A percentile compares a stretch with the other conserved stretches of the same genome.
phyloP scores from a whole-genome alignment of 1,140 invertebrate species.

The Geopemphigus sp. region DNA sequence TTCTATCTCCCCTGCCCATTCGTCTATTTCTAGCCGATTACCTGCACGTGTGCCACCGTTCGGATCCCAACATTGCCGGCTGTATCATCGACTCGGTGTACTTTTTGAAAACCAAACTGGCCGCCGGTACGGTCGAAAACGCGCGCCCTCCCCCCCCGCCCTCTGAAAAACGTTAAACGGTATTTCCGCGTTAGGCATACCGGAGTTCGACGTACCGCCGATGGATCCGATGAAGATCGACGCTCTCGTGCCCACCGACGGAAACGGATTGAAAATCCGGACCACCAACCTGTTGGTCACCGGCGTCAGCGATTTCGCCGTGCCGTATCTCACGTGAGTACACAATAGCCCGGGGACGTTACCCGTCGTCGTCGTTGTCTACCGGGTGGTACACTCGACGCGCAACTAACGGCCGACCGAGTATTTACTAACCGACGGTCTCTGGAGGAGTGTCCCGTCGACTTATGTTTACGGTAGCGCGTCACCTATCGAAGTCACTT shows the following conservation, averaged over 20 bases:
- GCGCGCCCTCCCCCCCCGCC: too few species aligned
- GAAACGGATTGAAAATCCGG: slow-evolving; percentile 60
- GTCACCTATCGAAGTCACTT: too few species aligned
- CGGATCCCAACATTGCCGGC: slow-evolving; percentile 63
- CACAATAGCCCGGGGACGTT: too few species aligned
- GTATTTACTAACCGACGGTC: too few species aligned
- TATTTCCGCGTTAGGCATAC: slow-evolving; percentile 52
- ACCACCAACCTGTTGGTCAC: slow-evolving; percentile 63
- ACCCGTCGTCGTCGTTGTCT: too few species aligned
- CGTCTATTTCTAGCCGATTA: slow-evolving; percentile 60
- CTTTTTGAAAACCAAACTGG: slow-evolving; percentile 61
- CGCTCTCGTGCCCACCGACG: slow-evolving; percentile 62
- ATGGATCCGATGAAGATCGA: slow-evolving; percentile 59
- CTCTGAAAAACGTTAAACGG: too few species aligned
- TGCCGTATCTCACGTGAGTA: slow-evolving; percentile 61
- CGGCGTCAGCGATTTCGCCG: slow-evolving; percentile 63
- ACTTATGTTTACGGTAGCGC: too few species aligned
- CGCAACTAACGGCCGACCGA: too few species aligned
- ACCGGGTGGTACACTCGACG: too few species aligned
- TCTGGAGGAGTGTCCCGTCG: too few species aligned
- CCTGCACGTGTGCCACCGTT: slow-evolving; percentile 66
- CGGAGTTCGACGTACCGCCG: slow-evolving; percentile 53
- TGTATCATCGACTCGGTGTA: slow-evolving; percentile 68
- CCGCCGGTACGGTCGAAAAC: slow-evolving; percentile 57
- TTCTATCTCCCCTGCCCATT: too few species aligned